Evolutionary conservation across 1,140 invertebrate genomes (phyloP), one percentile per base, ranked within the genome.

Genomic region (Gryon sp.): DNA sequence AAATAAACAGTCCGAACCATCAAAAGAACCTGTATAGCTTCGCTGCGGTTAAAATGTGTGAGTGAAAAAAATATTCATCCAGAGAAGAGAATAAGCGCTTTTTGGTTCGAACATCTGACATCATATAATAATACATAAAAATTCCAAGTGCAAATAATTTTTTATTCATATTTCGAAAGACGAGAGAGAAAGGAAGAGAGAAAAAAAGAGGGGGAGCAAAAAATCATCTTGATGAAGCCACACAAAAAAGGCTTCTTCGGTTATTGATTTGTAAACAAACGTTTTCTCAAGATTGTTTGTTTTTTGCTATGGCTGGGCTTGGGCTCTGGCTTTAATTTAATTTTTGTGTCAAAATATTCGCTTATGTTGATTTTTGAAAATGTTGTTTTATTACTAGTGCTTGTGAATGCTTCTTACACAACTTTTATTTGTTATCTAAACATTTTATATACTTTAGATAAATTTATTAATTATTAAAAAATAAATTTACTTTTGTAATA

Each of bases 1-100:
- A 86, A 88, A 87, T 84, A 88, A 88, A 88, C 86, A 87, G 72
- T 68, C 38, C n/a, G n/a, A 65, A 74, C 36, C 75, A 53, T 76
- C 78, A 75, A 76, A n/a, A 77, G 81, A 83, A 77, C 72, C 79
- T 60, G 68, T 69, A 73, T 60, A 69, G 65, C 53, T 55, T 66
- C 48, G 34, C 63, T 62, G 62, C 48, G 72, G 46, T 63, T 12
- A n/a, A n/a, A n/a, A n/a, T n/a, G n/a, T n/a, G n/a, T n/a, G n/a
- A n/a, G n/a, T n/a, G n/a, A n/a, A n/a, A n/a, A n/a, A n/a, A n/a
- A n/a, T n/a, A n/a, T n/a, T n/a, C n/a, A n/a, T n/a, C n/a, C n/a
- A n/a, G 40, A 46, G 18, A 7, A 14, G 26, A 9, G n/a, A 32
- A n/a, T 36, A n/a, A 34, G n/a, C 28, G 24, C 46, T 30, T 62